A percentile compares a stretch with the other conserved stretches of the same genome.
Evolutionary conservation across 2,113 vertebrate species (phyloP).

Genomic region (Hyperopisus bebe): DNA sequence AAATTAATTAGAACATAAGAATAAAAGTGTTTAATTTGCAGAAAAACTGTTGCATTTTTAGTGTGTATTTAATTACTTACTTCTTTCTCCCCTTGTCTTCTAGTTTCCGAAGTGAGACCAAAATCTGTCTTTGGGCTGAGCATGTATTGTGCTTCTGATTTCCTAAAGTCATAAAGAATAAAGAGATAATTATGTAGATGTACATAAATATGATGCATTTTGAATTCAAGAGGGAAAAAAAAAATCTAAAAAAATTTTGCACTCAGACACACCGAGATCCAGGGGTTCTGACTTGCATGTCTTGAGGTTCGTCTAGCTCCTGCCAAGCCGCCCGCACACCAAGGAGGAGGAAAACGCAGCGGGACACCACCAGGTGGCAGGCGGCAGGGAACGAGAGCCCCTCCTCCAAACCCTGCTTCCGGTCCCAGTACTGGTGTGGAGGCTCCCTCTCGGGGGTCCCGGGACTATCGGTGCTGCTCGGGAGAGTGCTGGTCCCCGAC

Average conservation of each 20-base stretch:
- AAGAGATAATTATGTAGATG: background rate
- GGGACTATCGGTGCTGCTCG: conserved; percentile 59
- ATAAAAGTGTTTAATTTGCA: background rate
- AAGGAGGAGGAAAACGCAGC: conserved; percentile 65
- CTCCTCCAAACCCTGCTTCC: conserved; percentile 42
- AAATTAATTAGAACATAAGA: background rate
- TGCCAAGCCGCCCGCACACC: conserved; percentile 63
- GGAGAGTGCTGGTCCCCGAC: conserved; percentile 63
- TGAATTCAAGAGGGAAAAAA: background rate
- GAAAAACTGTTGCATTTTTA: background rate
- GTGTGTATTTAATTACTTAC: conserved; percentile 13
- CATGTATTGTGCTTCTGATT: conserved; percentile 39
- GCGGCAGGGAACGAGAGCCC: conserved; percentile 55
- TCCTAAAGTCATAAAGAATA: conserved; percentile 37
- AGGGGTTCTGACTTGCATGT: conserved; percentile 23
- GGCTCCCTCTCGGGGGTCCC: conserved; percentile 53
- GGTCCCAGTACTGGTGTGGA: conserved; percentile 45
- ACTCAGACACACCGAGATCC: background rate
- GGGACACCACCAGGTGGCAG: conserved; percentile 65
- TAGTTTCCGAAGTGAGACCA: conserved; percentile 28
- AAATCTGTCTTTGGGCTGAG: conserved; percentile 26
- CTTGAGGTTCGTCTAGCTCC: conserved; percentile 46
- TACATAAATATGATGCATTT: background rate
- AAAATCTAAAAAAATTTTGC: background rate
- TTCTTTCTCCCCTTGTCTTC: conserved; percentile 45